These are phyloP conservation scores for Forbesichthys papilliferus DNA, from an alignment of 2,113 vertebrate genomes.

Conservation along the genomic window DNA sequence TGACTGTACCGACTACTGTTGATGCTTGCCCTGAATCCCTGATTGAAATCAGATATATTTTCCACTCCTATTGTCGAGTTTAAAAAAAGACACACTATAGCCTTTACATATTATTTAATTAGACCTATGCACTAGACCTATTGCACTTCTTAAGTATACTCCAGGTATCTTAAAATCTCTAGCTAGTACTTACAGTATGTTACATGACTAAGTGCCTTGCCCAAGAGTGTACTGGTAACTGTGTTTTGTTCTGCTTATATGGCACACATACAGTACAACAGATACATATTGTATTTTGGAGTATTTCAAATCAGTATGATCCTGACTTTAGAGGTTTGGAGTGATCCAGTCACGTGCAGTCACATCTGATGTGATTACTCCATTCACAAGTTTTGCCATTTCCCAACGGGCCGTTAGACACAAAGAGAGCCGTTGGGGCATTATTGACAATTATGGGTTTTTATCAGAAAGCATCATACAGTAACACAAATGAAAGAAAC, in stretches of 20 bases:
- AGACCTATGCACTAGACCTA: slow-evolving; percentile 23
- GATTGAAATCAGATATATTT: slow-evolving; percentile 53
- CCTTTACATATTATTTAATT: slow-evolving; percentile 43
- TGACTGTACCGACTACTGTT: slow-evolving; percentile 25
- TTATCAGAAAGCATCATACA: too few species aligned
- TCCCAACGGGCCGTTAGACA: too few species aligned
- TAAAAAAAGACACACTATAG: neutral
- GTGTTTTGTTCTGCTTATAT: slow-evolving; percentile 15
- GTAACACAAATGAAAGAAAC: too few species aligned
- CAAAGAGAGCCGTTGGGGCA: too few species aligned
- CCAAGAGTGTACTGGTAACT: slow-evolving; percentile 38
- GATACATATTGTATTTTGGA: slow-evolving; percentile 39
- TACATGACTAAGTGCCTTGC: slow-evolving; percentile 47
- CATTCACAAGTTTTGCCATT: too few species aligned
- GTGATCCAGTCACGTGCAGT: too few species aligned
- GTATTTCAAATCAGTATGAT: too few species aligned
- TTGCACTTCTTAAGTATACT: slow-evolving; percentile 9
- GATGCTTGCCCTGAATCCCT: slow-evolving; percentile 47
- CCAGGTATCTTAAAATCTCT: slow-evolving; percentile 46
- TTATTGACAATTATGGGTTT: too few species aligned
- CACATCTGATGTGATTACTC: too few species aligned
- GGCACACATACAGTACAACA: slow-evolving; percentile 43
- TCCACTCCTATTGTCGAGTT: slow-evolving; percentile 32
- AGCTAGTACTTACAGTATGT: slow-evolving; percentile 10
- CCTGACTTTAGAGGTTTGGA: too few species aligned